These are phyloP conservation scores for Streptopelia turtur DNA, from an alignment of 2,797 vertebrate genomes.

Conservation along the genomic window DNA sequence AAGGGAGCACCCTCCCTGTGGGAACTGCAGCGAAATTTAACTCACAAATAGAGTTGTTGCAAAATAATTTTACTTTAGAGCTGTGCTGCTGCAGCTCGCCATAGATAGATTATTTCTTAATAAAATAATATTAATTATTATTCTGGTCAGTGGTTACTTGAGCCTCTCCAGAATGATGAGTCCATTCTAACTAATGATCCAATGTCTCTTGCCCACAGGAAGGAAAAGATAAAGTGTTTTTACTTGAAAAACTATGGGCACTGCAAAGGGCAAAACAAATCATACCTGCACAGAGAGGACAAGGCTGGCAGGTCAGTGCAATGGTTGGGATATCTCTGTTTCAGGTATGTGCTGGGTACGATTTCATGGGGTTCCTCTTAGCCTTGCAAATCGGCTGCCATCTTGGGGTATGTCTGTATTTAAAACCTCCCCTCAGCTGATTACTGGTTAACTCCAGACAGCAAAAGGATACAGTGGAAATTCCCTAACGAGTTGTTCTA, in stretches of 20 bases:
- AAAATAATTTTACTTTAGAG: background rate
- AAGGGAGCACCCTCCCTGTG: background rate
- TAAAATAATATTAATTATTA: background rate
- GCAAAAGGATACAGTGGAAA: background rate
- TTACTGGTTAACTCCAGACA: background rate
- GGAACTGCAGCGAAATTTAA: background rate
- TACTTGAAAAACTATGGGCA: constrained; percentile 80
- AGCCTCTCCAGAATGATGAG: background rate
- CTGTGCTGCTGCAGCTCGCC: constrained; percentile 15
- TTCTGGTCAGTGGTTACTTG: background rate
- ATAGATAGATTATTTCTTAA: background rate
- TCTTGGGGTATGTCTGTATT: background rate
- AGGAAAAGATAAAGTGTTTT: constrained; percentile 89
- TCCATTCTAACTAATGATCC: background rate
- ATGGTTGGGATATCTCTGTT: background rate
- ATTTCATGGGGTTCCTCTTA: background rate
- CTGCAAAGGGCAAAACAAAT: constrained; percentile 52
- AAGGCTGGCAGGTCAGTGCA: constrained; percentile 62
- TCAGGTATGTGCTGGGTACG: accelerated
- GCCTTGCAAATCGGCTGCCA: background rate
- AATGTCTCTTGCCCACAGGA: constrained; percentile 77
- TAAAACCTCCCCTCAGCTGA: background rate
- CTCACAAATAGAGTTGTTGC: background rate
- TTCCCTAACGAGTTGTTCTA: background rate
- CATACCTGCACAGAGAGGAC: background rate